These are phyloP conservation scores for Chouioia cunea DNA, from an alignment of 2,888 invertebrate genomes.

Conservation along the genomic window DNA sequence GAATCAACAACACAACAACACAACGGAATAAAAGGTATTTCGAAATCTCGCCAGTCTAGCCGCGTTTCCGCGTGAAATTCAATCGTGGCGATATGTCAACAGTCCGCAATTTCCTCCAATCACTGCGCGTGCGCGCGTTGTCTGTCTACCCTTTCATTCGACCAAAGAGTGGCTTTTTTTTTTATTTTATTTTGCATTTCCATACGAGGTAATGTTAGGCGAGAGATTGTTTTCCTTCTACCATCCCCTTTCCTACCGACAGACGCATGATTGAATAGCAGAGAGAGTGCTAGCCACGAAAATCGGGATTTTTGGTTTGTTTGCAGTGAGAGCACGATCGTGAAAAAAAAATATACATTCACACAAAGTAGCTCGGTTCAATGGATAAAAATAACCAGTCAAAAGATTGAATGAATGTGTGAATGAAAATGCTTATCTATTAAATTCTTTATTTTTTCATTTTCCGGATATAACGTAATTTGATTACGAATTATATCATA, in stretches of 20 bases:
- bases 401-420: no score
- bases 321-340: no score
- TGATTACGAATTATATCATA: no score
- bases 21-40: constrained; percentile 21
- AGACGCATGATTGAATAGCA: constrained; percentile 28
- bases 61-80: constrained; percentile 35
- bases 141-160: background rate
- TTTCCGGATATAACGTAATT: no score
- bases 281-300: no score
- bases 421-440: no score
- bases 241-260: no score
- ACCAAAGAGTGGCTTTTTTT: no score
- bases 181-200: background rate
- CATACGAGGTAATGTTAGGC: background rate
- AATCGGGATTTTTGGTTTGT: no score
- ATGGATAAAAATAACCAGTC: no score
- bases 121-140: constrained; percentile 13
- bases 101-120: constrained; percentile 38
- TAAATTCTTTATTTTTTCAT: background rate
- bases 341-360: no score
- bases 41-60: constrained; percentile 7
- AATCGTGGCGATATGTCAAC: constrained; percentile 38
- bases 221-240: background rate
- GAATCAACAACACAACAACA: constrained; percentile 7
- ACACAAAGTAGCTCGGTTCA: no score